These are phyloP conservation scores for Eulemur mongoz DNA, from an alignment of 2,797 vertebrate genomes.

Conservation along the genomic window DNA sequence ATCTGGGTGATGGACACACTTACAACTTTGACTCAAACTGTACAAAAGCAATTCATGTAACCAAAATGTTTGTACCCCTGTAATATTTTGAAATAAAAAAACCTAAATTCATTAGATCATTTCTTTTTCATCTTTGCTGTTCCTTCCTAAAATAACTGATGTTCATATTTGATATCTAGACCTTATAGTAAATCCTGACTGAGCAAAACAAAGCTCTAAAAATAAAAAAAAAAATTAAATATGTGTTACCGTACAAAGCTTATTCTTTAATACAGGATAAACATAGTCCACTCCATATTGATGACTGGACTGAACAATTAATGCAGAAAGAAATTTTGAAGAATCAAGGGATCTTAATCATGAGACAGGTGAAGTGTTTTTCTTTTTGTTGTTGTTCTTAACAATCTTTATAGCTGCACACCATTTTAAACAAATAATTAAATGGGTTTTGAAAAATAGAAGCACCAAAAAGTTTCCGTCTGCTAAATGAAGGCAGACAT, in stretches of 20 bases:
- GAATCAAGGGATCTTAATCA: background rate
- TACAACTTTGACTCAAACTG: no score
- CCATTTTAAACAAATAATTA: background rate
- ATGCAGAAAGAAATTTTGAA: background rate
- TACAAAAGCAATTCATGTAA: no score
- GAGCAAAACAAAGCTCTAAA: background rate
- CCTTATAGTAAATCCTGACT: background rate
- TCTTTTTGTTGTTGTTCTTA: background rate
- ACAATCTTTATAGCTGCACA: background rate
- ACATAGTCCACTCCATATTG: background rate
- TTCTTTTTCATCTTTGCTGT: background rate
- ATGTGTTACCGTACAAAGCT: background rate
- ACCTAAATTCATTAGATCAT: background rate
- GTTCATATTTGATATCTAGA: background rate
- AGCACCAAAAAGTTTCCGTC: background rate
- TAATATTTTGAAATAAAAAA: no score
- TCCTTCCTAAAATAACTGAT: background rate
- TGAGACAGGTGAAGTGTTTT: background rate
- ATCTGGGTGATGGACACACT: no score
- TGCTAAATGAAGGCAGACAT: background rate
- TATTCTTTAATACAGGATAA: background rate
- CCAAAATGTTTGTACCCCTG: no score
- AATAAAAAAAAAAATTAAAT: background rate
- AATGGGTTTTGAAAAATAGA: background rate
- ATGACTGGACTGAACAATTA: background rate